phyloP scores from a whole-genome alignment of 2,888 invertebrate species.

The Acrobasis suavella region DNA sequence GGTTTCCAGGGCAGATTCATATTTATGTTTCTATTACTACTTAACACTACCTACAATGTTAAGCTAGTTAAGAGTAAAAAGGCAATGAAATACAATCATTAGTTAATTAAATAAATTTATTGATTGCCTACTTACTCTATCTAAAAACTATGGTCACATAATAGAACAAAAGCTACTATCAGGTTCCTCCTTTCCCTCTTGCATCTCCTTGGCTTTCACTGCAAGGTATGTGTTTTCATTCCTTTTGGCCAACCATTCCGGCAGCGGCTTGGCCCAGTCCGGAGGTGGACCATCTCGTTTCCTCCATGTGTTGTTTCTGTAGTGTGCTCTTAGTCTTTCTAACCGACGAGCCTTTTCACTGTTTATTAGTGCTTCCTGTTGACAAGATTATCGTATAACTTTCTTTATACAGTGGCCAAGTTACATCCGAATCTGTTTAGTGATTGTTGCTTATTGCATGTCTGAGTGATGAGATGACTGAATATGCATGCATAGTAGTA shows the following conservation, averaged over 20 bases:
- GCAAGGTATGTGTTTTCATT: constrained; percentile 86
- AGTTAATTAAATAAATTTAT: constrained; percentile 27
- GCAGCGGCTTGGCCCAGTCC: constrained; percentile 92
- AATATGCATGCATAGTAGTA: no score
- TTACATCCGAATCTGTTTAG: no score
- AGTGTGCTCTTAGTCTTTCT: constrained; percentile 85
- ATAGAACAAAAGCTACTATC: constrained; percentile 56
- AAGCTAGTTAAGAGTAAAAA: no score
- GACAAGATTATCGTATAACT: not conserved
- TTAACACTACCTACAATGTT: no score
- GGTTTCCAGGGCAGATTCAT: no score
- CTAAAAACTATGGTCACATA: constrained; percentile 51
- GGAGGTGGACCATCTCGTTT: constrained; percentile 88
- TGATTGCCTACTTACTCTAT: constrained; percentile 33
- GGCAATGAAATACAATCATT: not conserved
- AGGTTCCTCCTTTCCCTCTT: constrained; percentile 54
- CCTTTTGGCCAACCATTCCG: constrained; percentile 87
- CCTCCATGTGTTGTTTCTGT: constrained; percentile 90
- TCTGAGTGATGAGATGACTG: no score
- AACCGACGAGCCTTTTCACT: constrained; percentile 87
- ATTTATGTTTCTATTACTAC: no score
- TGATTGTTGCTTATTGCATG: no score
- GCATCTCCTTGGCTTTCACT: constrained; percentile 84
- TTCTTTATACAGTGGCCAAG: no score
- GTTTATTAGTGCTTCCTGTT: constrained; percentile 84